Evolutionary conservation across 2,888 invertebrate genomes (phyloP), one percentile per base, ranked within the genome.

Genomic region (Didymodactylos carnosus): DNA sequence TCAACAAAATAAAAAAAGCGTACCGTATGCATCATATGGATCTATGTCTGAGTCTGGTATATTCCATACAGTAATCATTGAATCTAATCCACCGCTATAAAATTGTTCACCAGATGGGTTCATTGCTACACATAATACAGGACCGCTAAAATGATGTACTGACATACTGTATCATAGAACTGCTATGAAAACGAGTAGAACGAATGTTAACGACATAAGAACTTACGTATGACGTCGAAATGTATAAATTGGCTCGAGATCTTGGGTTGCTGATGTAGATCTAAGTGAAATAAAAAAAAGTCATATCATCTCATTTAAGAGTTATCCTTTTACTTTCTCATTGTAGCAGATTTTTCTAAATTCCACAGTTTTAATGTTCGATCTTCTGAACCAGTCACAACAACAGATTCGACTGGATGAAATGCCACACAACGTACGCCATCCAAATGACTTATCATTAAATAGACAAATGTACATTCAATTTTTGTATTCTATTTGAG

Each of bases 281-380:
- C 87, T 87, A 79, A 19, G 79, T 80, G 73, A 77, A 75, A 70
- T 76, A 76, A 75, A 46, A 73, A 16, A 69, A 25, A 69, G 16
- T 73, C 39, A 7, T 40, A 41, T 41, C 8, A 40, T 7, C 8
- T 27, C 40, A 40, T 19, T 39, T 19, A 73, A 70, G 25, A 41
- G 75, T 43, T 72, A 39, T 80, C 82, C 79, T 81, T 87, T 88
- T 94, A 94, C 87, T 95, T 95, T 76, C 94, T 92, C 78, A 93
- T 93, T 79, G 94, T 92, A 73, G 94, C 94, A 86, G 94, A 94
- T 85, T 93, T 92, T 84, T 94, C 94, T 78, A 98, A 87, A 87
- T 98, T 98, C 98, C 98, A 99, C 82, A 98, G 86, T 85, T 99
- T 99, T 62, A 98, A 87, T 71, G 97, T 97, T 84, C 95, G 94